Evolutionary conservation across 2,113 vertebrate species (phyloP).

Genomic region (Eptatretus burgeri): DNA sequence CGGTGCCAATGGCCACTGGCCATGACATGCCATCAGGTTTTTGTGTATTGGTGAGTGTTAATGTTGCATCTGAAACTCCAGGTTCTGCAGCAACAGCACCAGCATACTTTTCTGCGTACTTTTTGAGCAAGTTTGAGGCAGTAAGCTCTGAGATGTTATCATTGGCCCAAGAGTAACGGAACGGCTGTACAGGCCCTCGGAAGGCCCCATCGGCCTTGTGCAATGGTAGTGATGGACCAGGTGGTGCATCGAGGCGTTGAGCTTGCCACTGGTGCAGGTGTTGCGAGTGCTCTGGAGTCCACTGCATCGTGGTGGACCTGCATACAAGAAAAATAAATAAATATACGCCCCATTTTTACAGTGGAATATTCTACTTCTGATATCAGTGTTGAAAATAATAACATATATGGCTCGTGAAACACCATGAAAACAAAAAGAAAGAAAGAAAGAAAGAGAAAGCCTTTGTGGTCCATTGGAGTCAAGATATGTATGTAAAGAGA

Average conservation of each 20-base stretch:
- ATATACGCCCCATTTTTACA: neutral
- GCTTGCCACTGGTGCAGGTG: conserved; percentile 49
- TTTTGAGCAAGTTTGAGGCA: conserved; percentile 88
- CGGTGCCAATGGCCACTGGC: conserved; percentile 40
- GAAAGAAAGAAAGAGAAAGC: neutral
- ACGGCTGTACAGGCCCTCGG: conserved; percentile 75
- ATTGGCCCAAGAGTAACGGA: conserved; percentile 96
- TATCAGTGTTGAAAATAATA: neutral
- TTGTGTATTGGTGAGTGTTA: conserved; percentile 60
- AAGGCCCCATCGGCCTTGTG: conserved; percentile 86
- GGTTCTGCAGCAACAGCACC: conserved; percentile 66
- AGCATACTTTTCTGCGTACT: conserved; percentile 96
- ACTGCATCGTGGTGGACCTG: conserved; percentile 60
- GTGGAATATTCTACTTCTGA: neutral
- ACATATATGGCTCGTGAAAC: neutral
- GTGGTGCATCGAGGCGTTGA: conserved; percentile 97
- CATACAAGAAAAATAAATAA: neutral
- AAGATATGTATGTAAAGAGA: neutral
- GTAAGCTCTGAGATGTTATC: conserved; percentile 95
- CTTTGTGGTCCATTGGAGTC: neutral
- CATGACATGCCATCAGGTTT: conserved; percentile 79
- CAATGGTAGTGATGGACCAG: conserved; percentile 74
- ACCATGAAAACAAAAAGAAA: no score
- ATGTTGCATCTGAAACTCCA: conserved; percentile 44
- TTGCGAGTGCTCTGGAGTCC: conserved; percentile 92